Percentiles rank a stretch among this genome's conserved stretches.
phyloP scores from a whole-genome alignment of 1,140 invertebrate species.

The Scaptomyza graminum region DNA sequence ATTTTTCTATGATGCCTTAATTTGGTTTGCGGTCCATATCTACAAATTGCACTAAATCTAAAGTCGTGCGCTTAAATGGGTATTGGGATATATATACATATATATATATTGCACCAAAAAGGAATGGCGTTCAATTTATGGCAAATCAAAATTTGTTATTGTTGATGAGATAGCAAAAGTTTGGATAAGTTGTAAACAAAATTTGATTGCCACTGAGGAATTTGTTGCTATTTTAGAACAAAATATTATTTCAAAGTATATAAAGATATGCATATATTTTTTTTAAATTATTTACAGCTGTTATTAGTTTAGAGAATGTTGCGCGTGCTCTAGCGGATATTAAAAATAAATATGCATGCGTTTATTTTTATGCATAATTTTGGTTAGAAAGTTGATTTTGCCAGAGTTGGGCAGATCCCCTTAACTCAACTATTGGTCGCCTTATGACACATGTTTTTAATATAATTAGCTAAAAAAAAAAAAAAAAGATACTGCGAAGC shows the following conservation, averaged over 20 bases:
- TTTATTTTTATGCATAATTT: not conserved
- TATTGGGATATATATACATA: not conserved
- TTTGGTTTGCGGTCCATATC: not conserved
- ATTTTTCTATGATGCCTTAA: conserved; percentile 2
- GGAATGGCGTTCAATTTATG: conserved; percentile 15
- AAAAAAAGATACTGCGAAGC: conserved; percentile 5
- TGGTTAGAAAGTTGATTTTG: conserved; percentile 52
- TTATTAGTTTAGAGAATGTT: conserved; percentile 22
- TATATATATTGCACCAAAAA: conserved; percentile 19
- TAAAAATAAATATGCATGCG: conserved; percentile 5
- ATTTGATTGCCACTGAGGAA: too few relatives aligned
- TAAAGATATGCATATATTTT: not conserved
- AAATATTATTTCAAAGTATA: conserved; percentile 11
- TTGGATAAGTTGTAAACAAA: conserved; percentile 49
- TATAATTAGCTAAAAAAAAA: conserved; percentile 39
- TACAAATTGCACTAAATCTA: not conserved
- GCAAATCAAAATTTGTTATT: conserved; percentile 34
- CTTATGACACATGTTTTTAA: conserved; percentile 52
- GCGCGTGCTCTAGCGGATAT: conserved; percentile 43
- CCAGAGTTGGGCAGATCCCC: conserved; percentile 9
- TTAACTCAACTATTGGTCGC: conserved; percentile 5
- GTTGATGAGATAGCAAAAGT: conserved; percentile 11
- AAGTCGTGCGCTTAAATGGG: too few relatives aligned
- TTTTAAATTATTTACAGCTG: conserved; percentile 51
- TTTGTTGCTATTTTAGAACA: conserved; percentile 43